Percentiles rank a stretch among this genome's conserved stretches.
Conservation (phyloP, 1,140 invertebrate species). For the Papilio machaon region DNA sequence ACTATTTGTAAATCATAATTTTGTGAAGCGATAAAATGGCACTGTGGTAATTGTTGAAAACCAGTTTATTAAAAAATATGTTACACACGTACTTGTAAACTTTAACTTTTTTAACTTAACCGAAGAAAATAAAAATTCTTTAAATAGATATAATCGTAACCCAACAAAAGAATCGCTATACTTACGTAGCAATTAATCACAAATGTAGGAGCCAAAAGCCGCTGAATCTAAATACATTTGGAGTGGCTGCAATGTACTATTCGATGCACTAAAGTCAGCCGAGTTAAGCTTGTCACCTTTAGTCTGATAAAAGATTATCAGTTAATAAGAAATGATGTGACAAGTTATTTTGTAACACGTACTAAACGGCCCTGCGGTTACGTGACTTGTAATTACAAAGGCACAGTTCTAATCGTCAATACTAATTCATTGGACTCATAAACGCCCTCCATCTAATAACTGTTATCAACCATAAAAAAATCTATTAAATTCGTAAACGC, state of each 20-base stretch:
- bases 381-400: neutral
- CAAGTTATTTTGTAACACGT: neutral
- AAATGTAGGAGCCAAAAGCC: too few relatives aligned
- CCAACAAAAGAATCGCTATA: too few relatives aligned
- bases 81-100: too few relatives aligned
- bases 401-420: neutral
- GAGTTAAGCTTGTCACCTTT: too few relatives aligned
- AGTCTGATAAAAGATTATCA: too few relatives aligned
- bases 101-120: neutral
- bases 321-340: neutral
- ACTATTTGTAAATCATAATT: neutral
- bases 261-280: too few relatives aligned
- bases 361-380: neutral
- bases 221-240: too few relatives aligned
- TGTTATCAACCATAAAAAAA: neutral
- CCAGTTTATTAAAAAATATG: neutral
- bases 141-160: neutral
- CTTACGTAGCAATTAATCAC: too few relatives aligned
- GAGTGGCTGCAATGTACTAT: too few relatives aligned
- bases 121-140: neutral
- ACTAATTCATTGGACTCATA: neutral
- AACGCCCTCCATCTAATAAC: neutral
- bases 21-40: too few relatives aligned
- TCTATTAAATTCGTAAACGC: constrained; percentile 2
- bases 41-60: neutral